A percentile compares a stretch with the other conserved stretches of the same genome.
Evolutionary conservation across 2,113 vertebrate species (phyloP).

Genomic region (Oncorhynchus clarkii): DNA sequence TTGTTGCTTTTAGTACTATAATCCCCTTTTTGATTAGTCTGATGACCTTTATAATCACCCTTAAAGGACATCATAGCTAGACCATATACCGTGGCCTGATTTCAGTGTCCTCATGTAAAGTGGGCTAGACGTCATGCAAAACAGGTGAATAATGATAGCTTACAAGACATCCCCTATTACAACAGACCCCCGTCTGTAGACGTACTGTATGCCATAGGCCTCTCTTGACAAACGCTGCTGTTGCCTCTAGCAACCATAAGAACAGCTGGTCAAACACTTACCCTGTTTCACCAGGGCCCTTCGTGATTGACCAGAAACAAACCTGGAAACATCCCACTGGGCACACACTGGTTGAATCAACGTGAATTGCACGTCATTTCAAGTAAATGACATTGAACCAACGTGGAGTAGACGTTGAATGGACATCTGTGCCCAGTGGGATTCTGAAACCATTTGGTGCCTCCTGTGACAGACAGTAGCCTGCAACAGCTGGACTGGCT

Average conservation of each 20-base stretch:
- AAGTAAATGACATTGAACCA: too few relatives aligned
- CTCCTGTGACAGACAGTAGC: slow-evolving; percentile 13
- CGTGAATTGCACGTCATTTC: too few relatives aligned
- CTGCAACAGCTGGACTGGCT: slow-evolving; percentile 52
- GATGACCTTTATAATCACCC: background rate
- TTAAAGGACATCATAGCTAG: background rate
- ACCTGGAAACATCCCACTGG: slow-evolving; percentile 31
- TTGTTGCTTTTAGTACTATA: too few relatives aligned
- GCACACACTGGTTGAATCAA: too few relatives aligned
- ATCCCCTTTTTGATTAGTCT: background rate
- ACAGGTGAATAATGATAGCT: background rate
- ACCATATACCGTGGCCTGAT: background rate
- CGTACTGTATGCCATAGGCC: slow-evolving; percentile 33
- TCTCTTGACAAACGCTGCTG: slow-evolving; percentile 30
- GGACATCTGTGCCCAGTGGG: too few relatives aligned
- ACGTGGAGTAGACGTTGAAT: too few relatives aligned
- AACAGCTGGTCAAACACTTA: slow-evolving; percentile 69
- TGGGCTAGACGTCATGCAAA: background rate
- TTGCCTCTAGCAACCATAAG: slow-evolving; percentile 29
- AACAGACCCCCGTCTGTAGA: slow-evolving; percentile 7
- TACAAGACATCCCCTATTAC: background rate
- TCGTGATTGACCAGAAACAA: slow-evolving; percentile 57
- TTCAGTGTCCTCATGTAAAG: background rate
- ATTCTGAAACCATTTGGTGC: slow-evolving; percentile 38
- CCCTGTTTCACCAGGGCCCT: slow-evolving; percentile 36